These are phyloP conservation scores for Empis livida DNA, from an alignment of 2,888 invertebrate genomes.

Conservation along the genomic window DNA sequence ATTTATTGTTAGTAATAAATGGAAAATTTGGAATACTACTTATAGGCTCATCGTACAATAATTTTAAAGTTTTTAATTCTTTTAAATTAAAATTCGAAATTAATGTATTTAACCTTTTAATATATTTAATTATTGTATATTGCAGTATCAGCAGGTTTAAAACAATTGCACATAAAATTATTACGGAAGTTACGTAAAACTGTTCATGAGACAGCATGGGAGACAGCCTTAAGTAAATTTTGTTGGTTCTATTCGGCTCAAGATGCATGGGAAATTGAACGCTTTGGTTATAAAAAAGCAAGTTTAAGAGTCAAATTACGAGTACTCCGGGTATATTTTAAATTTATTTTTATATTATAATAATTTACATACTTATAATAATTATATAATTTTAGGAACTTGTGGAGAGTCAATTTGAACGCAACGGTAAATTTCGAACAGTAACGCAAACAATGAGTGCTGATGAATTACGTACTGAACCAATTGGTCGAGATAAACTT, in stretches of 20 bases:
- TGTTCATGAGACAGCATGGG: slow-evolving; percentile 80
- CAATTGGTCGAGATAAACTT: slow-evolving; percentile 80
- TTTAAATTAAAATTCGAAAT: no score
- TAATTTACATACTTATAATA: background rate
- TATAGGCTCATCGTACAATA: no score
- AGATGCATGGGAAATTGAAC: slow-evolving; percentile 92
- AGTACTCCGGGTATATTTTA: slow-evolving; percentile 63
- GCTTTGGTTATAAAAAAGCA: slow-evolving; percentile 90
- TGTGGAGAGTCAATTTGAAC: slow-evolving; percentile 89
- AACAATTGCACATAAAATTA: slow-evolving; percentile 80
- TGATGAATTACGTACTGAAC: slow-evolving; percentile 69
- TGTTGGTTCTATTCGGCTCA: slow-evolving; percentile 80
- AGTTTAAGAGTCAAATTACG: slow-evolving; percentile 78
- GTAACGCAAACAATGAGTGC: slow-evolving; percentile 68
- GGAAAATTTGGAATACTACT: no score
- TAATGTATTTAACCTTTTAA: no score
- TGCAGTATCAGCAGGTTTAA: slow-evolving; percentile 42
- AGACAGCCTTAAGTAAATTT: slow-evolving; percentile 76
- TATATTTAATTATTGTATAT: no score
- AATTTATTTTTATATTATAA: no score
- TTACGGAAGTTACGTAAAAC: slow-evolving; percentile 74
- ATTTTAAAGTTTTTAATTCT: no score
- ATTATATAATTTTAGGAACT: slow-evolving; percentile 49
- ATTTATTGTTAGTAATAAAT: no score
- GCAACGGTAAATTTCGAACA: slow-evolving; percentile 83